Base-by-base conservation (phyloP, 1,140 invertebrate species). In the Drosophila arizonae region DNA sequence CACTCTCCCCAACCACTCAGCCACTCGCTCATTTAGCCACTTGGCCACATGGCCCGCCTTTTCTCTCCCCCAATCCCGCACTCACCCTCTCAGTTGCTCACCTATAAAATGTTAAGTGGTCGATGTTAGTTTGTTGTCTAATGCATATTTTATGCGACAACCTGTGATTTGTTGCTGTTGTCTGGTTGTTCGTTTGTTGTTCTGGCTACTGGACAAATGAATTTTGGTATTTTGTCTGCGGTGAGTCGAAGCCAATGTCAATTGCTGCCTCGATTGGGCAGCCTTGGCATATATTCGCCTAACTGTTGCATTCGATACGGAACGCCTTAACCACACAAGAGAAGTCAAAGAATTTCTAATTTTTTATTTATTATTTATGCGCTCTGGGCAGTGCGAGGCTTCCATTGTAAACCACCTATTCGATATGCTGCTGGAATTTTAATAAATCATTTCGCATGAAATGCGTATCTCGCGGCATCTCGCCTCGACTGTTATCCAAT, bases 381-480 rank as follows among this genome's bases (percentile, higher is more conserved):
- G 68, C 70, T 67, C 78, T 76, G 50, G 26, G 11, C 45, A 21
- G 24, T 17, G 24, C 39, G n/a, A n/a, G 66, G 68, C 63, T 50
- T 57, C 50, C 57, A 11, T 11, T 39, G 36, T 39, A 13, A 13
- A 3, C 3, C 36, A 13, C 2, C 28, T 26, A 58, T 15, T 46
- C 43, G 43, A 36, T 75, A 46, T 33, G 52, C 51, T 48, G 64
- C 54, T 52, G 84, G 84, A 88, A 88, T 88, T 88, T 88, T 84
- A 88, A 88, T 88, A 88, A 88, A 88, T 88, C 84, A 88, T 88
- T 84, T 72, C 68, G 66, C 66, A 63, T 72, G 85, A 80, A 80
- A 79, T 88, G 72, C 79, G 76, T 71, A 84, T 54, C 70, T 60
- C 66, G 69, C 73, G 63, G 26, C 55, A 13, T 24, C 21, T 36